These are phyloP conservation scores for Carettochelys insculpta DNA, from an alignment of 2,113 vertebrate species.

Conservation along the genomic window DNA sequence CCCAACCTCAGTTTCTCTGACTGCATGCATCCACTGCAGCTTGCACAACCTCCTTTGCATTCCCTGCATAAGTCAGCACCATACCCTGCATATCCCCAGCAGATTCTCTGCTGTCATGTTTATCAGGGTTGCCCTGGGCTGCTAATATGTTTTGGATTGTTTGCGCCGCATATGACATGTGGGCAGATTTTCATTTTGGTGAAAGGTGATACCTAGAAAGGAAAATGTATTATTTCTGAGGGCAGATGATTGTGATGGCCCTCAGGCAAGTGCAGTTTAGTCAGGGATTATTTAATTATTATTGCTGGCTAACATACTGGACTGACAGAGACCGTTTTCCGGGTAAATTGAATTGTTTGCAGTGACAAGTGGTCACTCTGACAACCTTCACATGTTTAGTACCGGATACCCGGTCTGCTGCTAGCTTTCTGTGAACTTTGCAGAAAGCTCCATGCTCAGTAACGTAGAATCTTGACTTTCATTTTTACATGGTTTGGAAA, in stretches of 20 bases:
- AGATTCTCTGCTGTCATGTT: conserved; percentile 70
- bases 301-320: not conserved
- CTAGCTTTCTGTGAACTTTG: rapidly evolving
- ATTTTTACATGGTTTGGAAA: not conserved
- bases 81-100: conserved; percentile 62
- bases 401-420: not conserved
- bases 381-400: not conserved
- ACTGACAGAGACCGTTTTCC: not conserved
- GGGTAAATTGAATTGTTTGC: not conserved
- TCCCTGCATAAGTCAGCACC: conserved; percentile 69
- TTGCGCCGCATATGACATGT: conserved; percentile 49
- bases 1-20: not conserved
- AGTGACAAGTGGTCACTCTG: not conserved
- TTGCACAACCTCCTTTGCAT: conserved; percentile 58
- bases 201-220: conserved; percentile 57
- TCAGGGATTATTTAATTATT: conserved; percentile 12
- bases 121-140: conserved; percentile 72
- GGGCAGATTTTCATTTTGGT: conserved; percentile 63
- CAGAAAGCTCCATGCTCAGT: rapidly evolving
- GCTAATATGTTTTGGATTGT: conserved; percentile 73
- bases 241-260: not conserved
- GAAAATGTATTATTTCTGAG: conserved; percentile 45
- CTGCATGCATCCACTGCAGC: not conserved
- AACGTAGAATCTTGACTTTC: not conserved
- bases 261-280: not conserved